These are phyloP conservation scores for Hippocampus barbouri DNA, from an alignment of 2,113 vertebrate genomes.

Conservation along the genomic window DNA sequence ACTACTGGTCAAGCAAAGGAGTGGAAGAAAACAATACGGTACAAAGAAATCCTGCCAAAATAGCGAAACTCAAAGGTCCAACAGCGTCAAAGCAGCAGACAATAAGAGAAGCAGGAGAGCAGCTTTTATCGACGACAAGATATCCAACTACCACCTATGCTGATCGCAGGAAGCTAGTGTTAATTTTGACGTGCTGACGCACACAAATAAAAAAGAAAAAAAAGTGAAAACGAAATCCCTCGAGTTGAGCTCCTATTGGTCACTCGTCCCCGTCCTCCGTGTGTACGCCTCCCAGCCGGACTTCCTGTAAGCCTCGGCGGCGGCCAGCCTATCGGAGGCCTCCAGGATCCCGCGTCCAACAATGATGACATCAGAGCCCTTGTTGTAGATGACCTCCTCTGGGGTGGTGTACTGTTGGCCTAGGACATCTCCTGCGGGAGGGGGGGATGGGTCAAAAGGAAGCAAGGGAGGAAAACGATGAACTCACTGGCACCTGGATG, in stretches of 20 bases:
- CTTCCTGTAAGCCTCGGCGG: conserved; percentile 82
- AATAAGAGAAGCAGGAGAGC: background rate
- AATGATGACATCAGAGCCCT: conserved; percentile 88
- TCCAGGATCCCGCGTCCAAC: conserved; percentile 89
- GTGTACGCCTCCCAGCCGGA: conserved; percentile 87
- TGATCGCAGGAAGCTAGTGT: background rate
- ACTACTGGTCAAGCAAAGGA: background rate
- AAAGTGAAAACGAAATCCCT: no score
- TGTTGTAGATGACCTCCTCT: conserved; percentile 79
- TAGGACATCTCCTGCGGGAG: conserved; percentile 79
- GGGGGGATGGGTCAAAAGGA: no score
- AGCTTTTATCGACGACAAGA: background rate
- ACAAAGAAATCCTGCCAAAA: background rate
- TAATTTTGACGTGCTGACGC: no score
- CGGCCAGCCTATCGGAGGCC: conserved; percentile 68
- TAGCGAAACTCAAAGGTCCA: background rate
- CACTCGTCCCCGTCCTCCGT: conserved; percentile 58
- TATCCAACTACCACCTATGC: background rate
- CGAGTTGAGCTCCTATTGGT: conserved; percentile 10
- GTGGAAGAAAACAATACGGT: background rate
- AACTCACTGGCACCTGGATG: background rate
- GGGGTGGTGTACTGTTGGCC: conserved; percentile 89
- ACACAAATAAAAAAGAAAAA: background rate
- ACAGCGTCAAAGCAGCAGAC: background rate
- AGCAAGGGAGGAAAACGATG: background rate